Evolutionary conservation across 2,797 vertebrate genomes (phyloP).

Genomic region (Scolopax bukidnonensis): DNA sequence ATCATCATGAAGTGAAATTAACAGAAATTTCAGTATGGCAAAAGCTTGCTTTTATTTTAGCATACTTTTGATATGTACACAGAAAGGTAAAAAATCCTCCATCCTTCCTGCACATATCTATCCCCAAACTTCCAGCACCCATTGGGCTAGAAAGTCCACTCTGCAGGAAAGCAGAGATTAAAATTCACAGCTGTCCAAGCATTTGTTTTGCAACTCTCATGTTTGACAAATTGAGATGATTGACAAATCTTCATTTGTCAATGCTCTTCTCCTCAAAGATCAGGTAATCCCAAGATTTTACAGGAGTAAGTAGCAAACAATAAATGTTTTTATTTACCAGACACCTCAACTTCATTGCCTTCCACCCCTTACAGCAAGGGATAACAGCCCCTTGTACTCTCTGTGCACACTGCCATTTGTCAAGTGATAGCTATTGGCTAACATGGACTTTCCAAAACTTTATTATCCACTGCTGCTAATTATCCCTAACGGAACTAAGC

Average conservation of each 20-base stretch:
- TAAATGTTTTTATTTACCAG: not conserved
- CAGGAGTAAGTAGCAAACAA: not conserved
- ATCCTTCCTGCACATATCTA: not conserved
- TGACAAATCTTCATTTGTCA: not conserved
- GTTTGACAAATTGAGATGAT: no score
- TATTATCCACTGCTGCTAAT: conserved; percentile 53
- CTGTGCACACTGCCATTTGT: conserved; percentile 20
- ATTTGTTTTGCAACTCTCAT: not conserved
- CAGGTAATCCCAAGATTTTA: not conserved
- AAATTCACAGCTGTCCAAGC: not conserved
- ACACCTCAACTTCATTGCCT: not conserved
- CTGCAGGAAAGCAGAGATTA: not conserved
- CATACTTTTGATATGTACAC: not conserved
- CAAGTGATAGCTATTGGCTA: conserved; percentile 23
- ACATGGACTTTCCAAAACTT: conserved; percentile 36
- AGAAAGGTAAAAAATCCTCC: not conserved
- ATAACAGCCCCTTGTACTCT: not conserved
- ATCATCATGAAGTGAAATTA: not conserved
- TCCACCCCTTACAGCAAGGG: not conserved
- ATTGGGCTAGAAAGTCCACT: not conserved
- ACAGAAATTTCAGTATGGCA: not conserved
- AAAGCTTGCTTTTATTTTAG: not conserved
- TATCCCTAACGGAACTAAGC: conserved; percentile 2
- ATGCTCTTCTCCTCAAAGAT: not conserved
- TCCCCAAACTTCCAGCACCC: not conserved